Evolutionary conservation across 2,797 vertebrate genomes (phyloP).

Genomic region (Enteromius afrohamiltoni): DNA sequence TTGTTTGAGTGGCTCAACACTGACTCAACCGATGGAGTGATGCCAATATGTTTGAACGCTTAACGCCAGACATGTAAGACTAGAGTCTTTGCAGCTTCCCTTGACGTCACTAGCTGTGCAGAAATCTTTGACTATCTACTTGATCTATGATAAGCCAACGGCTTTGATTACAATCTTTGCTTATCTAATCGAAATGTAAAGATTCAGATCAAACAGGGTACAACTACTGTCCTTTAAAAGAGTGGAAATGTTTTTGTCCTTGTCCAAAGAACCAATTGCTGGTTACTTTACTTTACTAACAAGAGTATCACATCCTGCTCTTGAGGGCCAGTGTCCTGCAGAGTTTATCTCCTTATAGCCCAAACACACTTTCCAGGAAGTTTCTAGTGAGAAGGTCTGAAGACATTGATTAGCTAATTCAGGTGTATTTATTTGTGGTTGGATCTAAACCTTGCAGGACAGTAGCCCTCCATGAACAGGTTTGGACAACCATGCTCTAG

Average conservation of each 20-base stretch:
- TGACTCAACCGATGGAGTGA: background rate
- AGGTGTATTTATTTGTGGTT: background rate
- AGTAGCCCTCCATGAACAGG: background rate
- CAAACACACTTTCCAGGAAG: background rate
- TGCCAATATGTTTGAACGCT: background rate
- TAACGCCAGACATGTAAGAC: background rate
- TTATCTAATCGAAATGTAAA: background rate
- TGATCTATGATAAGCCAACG: background rate
- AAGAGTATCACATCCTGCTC: background rate
- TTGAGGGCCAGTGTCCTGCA: background rate
- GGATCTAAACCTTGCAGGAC: background rate
- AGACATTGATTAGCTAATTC: background rate
- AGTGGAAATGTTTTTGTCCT: background rate
- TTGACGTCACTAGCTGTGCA: background rate
- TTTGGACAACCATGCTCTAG: background rate
- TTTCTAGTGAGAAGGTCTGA: background rate
- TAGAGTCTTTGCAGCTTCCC: background rate
- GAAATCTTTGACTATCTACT: background rate
- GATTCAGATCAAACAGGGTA: background rate
- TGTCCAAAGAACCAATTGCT: background rate
- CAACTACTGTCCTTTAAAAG: background rate
- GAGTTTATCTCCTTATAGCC: background rate
- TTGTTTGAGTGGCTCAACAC: background rate
- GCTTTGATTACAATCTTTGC: background rate
- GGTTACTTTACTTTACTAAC: background rate